Base-by-base conservation (phyloP, 2,113 vertebrate genomes). In the Hiodon tergisus region DNA sequence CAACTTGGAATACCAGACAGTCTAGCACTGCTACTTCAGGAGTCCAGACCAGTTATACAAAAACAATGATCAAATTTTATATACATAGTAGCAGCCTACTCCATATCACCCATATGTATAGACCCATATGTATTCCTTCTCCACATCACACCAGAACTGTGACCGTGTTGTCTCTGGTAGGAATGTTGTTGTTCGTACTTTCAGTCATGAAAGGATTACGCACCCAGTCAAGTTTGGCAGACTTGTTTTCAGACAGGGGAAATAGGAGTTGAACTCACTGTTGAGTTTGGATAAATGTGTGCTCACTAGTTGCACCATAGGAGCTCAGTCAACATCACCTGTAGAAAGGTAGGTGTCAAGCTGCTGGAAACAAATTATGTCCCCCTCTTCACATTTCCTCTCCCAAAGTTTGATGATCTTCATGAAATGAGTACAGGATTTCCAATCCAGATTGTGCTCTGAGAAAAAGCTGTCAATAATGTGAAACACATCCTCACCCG, bases 241-340 rank as follows among this genome's bases (percentile, higher is more conserved):
- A 83, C 52, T 76, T 76, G 52, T 65, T 75, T 69, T 82, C 81
- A 83, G 67, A 79, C 60, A 17, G 71, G 81, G 81, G 59, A 82
- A 79, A 80, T 77, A 71, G 6, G 16, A 58, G 59, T 69, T 70
- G 67, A 82, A 63, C 52, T 79, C 69, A 74, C 51, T 54, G 69
- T 31, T 66, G 78, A 78, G 77, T 62, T 78, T 63, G 0, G 76
- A 69, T 59, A 79, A 2, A 58, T 76, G 76, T 9, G 48, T 52
- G 68, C 60, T 69, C 16, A 57, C 61, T 50, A 71, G 75, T 79
- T 75, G 76, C 62, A 63, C 65, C 17, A 69, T 75, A 58, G 73
- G 76, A 74, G 55, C 55, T 76, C 67, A 53, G 72, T 65, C 76
- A 47, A 61, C 52, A 53, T 72, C 57, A 74, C 46, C 71, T 55